phyloP scores from a whole-genome alignment of 2,113 vertebrate genomes.

The Macrotis lagotis region DNA sequence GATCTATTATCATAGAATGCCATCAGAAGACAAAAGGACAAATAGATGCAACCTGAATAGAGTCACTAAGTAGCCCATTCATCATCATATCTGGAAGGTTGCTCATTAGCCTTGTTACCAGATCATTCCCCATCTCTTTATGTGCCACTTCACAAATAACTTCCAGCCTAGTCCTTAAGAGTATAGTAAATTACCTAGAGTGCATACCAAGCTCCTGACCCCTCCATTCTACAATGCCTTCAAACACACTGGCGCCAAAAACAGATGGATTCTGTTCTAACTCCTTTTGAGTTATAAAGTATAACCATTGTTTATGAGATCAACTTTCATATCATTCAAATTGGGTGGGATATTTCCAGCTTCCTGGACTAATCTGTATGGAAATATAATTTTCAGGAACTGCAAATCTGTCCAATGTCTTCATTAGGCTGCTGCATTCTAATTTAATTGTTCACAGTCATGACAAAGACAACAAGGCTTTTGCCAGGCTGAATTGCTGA shows the following conservation, averaged over 20 bases:
- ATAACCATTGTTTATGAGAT: constrained; percentile 97
- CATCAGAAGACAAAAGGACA: constrained; percentile 93
- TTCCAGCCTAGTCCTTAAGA: constrained; percentile 93
- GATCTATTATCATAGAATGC: constrained; percentile 92
- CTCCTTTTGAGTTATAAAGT: constrained; percentile 98
- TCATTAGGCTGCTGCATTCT: constrained; percentile 92
- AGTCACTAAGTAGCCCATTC: constrained; percentile 91
- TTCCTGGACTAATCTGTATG: constrained; percentile 98
- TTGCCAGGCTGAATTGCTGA: constrained; percentile 91
- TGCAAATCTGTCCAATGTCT: constrained; percentile 93
- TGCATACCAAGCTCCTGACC: constrained; percentile 97
- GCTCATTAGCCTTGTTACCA: constrained; percentile 89
- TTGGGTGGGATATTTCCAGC: constrained; percentile 94
- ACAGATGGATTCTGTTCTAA: constrained; percentile 93
- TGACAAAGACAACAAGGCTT: constrained; percentile 93
- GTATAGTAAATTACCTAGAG: constrained; percentile 95
- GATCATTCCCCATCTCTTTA: constrained; percentile 96
- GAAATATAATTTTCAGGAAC: constrained; percentile 90
- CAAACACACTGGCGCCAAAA: constrained; percentile 91
- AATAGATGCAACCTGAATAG: constrained; percentile 92
- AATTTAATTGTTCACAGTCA: constrained; percentile 97
- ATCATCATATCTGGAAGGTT: constrained; percentile 92
- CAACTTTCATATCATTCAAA: constrained; percentile 90
- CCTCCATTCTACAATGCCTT: constrained; percentile 94
- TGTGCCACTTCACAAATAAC: constrained; percentile 93